Base-by-base conservation (phyloP, 1,140 invertebrate genomes). In the Bombus turneri region DNA sequence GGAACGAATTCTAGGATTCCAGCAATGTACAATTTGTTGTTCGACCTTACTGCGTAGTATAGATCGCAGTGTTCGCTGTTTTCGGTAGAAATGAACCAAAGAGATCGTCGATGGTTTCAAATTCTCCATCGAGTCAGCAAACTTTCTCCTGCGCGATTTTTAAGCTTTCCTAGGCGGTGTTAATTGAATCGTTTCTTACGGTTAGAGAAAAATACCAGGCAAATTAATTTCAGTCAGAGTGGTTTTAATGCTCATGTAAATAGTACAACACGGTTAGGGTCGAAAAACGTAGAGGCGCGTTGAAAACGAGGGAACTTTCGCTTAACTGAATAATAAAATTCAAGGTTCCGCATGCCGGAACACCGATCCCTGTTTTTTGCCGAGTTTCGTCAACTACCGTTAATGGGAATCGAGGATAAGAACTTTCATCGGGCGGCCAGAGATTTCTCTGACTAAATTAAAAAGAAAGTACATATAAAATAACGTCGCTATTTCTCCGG, bases 71-170 rank as follows among this genome's bases (percentile, higher is more conserved):
- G 47, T 53, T 8, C 18, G 47, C 1, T 22, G 6, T 53, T 53
- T 53, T 22, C 6, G 47, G 18, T 22, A 8, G 47, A 22, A 53
- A 53, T 0, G 5, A 22, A 22, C 47, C 47, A 22, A 22, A 6
- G 0, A 2, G 0, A 53, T 53, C 0, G 47, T 0, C 15, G 28
- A 62, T 13, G 28, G 0, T 62, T n/a, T 62, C 22, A n/a, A n/a
- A n/a, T 28, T 62, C 3, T n/a, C 12, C 3, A 0, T 4, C 0
- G 28, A 62, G 28, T n/a, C 59, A n/a, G 28, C 3, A 3, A 62
- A n/a, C 28, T 13, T 62, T n/a, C 6, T 66, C 0, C 13, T 8
- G 5, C 4, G n/a, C 4, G 5, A 31, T 31, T 66, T 66, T 66
- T 18, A 12, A n/a, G 28, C 59, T n/a, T n/a, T 53, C 47, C 0